Conservation (phyloP, 2,888 invertebrate species). For the Bombylius discolor region DNA sequence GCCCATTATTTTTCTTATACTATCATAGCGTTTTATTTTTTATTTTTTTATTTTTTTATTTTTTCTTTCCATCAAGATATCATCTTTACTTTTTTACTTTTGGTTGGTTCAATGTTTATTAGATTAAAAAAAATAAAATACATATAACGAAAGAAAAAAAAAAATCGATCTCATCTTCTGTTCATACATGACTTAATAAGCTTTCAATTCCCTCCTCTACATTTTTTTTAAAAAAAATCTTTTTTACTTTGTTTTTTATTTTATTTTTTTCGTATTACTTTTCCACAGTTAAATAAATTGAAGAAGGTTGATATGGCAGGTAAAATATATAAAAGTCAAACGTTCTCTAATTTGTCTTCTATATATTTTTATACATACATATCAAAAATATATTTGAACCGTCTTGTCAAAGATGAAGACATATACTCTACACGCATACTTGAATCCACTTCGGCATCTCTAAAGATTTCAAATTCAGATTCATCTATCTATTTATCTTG, state of each 20-base stretch:
- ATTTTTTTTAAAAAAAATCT: too few species aligned
- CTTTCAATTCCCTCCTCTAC: slow-evolving; percentile 5
- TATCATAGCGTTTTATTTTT: background rate
- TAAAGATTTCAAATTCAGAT: background rate
- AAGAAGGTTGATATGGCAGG: background rate
- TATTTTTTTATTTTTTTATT: too few species aligned
- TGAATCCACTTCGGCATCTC: slow-evolving; percentile 9
- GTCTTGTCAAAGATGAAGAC: slow-evolving; percentile 6
- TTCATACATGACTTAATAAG: slow-evolving; percentile 14
- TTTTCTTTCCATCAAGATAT: too few species aligned
- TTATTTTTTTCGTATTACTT: background rate
- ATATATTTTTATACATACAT: too few species aligned
- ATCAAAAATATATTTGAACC: too few species aligned
- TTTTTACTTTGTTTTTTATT: background rate
- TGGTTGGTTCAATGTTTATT: too few species aligned
- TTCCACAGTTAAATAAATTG: background rate
- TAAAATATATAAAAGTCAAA: slow-evolving; percentile 4
- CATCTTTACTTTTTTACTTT: too few species aligned
- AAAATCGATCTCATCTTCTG: slow-evolving; percentile 13
- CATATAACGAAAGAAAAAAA: background rate
- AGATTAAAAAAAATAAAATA: too few species aligned
- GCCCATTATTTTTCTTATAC: background rate
- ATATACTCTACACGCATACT: slow-evolving; percentile 9
- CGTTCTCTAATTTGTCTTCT: slow-evolving; percentile 7
- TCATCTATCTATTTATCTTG: slow-evolving; percentile 6